phyloP scores from a whole-genome alignment of 2,888 invertebrate genomes.

The Steinernema carpocapsae region DNA sequence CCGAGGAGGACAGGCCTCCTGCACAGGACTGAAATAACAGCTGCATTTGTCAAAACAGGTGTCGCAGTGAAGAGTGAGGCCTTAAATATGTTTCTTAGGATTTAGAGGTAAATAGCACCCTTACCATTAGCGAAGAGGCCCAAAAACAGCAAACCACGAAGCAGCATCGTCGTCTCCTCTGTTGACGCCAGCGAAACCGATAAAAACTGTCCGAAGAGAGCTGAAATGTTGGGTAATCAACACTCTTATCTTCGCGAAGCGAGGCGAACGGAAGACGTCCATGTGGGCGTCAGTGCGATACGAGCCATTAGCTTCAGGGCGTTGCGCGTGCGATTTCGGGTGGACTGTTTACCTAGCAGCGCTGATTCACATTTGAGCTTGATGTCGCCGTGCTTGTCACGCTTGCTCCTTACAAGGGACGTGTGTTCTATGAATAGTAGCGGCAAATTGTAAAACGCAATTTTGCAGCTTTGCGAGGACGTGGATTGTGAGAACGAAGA shows the following conservation, averaged over 20 bases:
- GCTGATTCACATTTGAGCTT: slow-evolving; percentile 18
- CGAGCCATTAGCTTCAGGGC: neutral
- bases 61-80: neutral
- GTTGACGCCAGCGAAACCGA: neutral
- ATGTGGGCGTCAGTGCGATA: neutral
- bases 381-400: too few species aligned
- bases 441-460: too few species aligned
- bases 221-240: neutral
- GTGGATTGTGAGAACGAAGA: too few species aligned
- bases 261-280: slow-evolving; percentile 3
- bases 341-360: slow-evolving; percentile 8
- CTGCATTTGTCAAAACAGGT: slow-evolving; percentile 3
- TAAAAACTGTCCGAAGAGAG: neutral
- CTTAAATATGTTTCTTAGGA: neutral
- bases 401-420: too few species aligned
- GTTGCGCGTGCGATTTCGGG: slow-evolving; percentile 10
- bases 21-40: neutral
- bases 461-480: too few species aligned
- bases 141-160: neutral
- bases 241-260: slow-evolving; percentile 16
- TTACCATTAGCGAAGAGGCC: neutral
- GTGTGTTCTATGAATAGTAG: too few species aligned
- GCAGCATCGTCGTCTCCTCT: neutral
- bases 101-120: neutral
- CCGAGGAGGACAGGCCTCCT: neutral